Conservation (phyloP, 2,797 vertebrate genomes). For the Knipowitschia caucasica region DNA sequence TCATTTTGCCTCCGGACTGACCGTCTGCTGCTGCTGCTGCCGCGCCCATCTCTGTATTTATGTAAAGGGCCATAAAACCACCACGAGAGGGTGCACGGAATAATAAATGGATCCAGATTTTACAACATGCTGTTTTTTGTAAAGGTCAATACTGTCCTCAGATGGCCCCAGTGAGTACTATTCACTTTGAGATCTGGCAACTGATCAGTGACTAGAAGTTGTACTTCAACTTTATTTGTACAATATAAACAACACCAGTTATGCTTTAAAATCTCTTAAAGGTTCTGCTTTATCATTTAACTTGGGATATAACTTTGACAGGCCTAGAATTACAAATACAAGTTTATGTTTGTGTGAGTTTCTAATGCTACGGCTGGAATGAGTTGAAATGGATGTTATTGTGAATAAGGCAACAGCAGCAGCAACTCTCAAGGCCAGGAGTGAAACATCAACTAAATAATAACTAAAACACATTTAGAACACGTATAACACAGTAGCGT, state of each 20-base stretch:
- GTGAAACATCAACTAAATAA: conserved; percentile 35
- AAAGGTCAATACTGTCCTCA: conserved; percentile 37
- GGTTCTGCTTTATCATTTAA: neutral
- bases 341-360: neutral
- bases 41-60: conserved; percentile 32
- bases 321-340: neutral
- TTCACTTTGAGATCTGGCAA: conserved; percentile 46
- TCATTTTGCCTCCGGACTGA: conserved; percentile 64
- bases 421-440: conserved; percentile 62
- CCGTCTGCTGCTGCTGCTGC: conserved; percentile 35
- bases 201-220: conserved; percentile 50
- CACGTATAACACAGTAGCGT: conserved; percentile 40
- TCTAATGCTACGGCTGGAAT: neutral
- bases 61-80: conserved; percentile 34
- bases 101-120: conserved; percentile 41
- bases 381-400: too few relatives aligned
- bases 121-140: conserved; percentile 43
- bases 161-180: conserved; percentile 27
- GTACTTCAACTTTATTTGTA: conserved; percentile 31
- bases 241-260: conserved; percentile 10
- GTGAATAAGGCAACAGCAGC: neutral
- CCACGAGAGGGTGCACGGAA: conserved; percentile 36
- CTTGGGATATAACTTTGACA: neutral
- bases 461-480: conserved; percentile 27
- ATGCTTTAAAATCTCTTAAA: neutral